Base-by-base conservation (phyloP, 2,113 vertebrate species). In the Nicator chloris region DNA sequence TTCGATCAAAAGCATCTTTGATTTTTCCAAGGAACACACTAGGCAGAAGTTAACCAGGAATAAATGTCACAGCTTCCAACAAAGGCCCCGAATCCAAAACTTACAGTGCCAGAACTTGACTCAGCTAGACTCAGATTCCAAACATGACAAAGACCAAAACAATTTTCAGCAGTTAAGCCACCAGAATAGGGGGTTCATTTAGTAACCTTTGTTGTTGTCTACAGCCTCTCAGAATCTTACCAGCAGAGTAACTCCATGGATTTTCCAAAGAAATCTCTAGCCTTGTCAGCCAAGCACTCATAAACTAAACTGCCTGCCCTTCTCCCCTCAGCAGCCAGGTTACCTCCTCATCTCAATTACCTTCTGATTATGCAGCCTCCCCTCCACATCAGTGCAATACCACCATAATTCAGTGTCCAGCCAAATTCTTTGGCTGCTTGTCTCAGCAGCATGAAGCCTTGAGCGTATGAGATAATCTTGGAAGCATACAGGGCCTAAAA, bases 321-420 rank as follows among this genome's bases (percentile, higher is more conserved):
- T 37, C 22, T 60, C 35, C 68, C 54, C 47, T 45, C 56, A 64
- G 40, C 47, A 87, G 53, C 59, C 57, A 53, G 35, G 44, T 47
- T 20, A 45, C 10, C 35, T 33, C 15, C 21, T 35, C 45, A 45
- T 65, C 54, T 61, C n/a, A 47, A 27, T 91, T 87, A 99, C 99
- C 99, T 99, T 47, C 99, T 97, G 94, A 99, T 99, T 96, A 99
- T 99, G 98, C 99, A 99, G 95, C 99, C 99, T 53, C 99, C 99
- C 87, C 99, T 97, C 99, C 99, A 99, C 99, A 99, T 99, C 78
- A 99, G 97, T 39, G 99, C 99, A 18, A 99, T 99, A 33, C 96
- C 99, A 4, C 99, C 99, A 0, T 99, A 99, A 97, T 99, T 99
- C 61, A 99, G 98, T 4, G 98, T 98, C 99, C 99, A 99, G 96